These are phyloP conservation scores for Speoplatyrhinus poulsoni DNA, from an alignment of 2,113 vertebrate species.

Conservation along the genomic window DNA sequence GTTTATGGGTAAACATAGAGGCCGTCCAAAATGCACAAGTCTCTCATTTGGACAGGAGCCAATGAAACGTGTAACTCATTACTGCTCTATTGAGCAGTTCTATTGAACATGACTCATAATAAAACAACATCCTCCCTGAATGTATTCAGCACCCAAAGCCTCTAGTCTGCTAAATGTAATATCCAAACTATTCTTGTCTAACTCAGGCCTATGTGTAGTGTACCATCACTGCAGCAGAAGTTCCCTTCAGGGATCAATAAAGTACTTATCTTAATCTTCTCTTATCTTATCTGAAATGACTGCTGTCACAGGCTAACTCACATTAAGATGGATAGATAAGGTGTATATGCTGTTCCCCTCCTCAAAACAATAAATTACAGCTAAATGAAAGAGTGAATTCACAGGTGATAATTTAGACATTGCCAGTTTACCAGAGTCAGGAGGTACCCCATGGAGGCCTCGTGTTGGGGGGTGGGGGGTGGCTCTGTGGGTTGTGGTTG, in stretches of 20 bases:
- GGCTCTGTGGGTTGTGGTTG: constrained; percentile 3
- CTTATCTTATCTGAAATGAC: neutral
- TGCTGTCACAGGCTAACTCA: neutral
- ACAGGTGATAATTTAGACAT: constrained; percentile 48
- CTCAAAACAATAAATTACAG: constrained; percentile 22
- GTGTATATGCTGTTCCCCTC: constrained; percentile 3
- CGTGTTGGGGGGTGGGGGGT: constrained; percentile 4
- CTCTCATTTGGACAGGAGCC: neutral
- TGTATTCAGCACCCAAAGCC: neutral
- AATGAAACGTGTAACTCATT: neutral
- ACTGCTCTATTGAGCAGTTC: neutral
- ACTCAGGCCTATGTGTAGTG: no score
- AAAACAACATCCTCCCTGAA: neutral
- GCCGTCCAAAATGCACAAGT: neutral
- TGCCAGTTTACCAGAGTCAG: constrained; percentile 26
- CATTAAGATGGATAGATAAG: constrained; percentile 3
- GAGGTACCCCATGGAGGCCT: constrained; percentile 9
- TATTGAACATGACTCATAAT: constrained; percentile 1
- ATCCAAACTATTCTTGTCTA: neutral
- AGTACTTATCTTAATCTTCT: no score
- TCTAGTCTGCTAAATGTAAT: neutral
- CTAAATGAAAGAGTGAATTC: constrained; percentile 20
- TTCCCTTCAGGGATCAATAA: no score
- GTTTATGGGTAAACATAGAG: neutral
- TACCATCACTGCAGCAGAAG: no score